Percentiles rank a stretch among this genome's conserved stretches.
Evolutionary conservation across 1,140 invertebrate species (phyloP).

Genomic region (Riptortus pedestris): DNA sequence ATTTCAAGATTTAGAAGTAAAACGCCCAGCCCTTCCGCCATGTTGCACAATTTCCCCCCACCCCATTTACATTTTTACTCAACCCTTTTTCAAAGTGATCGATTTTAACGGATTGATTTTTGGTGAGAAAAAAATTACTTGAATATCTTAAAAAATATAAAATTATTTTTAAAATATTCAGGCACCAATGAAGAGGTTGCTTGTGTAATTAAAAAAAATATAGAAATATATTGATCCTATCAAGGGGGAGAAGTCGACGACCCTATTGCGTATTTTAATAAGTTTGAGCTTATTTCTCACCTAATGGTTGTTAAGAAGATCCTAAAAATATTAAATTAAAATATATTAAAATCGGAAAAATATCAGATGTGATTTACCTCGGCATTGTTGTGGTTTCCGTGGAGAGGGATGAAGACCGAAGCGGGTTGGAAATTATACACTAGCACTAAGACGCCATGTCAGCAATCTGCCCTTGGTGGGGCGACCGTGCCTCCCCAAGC

Average conservation of each 20-base stretch:
- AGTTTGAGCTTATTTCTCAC: conserved; percentile 8
- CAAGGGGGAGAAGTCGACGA: conserved; percentile 29
- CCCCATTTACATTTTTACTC: conserved; percentile 28
- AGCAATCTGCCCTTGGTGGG: conserved; percentile 24
- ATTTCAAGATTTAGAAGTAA: too few species aligned
- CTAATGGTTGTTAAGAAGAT: too few species aligned
- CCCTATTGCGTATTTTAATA: conserved; percentile 30
- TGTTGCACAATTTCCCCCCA: conserved; percentile 31
- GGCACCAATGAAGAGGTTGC: background rate
- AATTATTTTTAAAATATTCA: background rate
- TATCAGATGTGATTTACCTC: conserved; percentile 18
- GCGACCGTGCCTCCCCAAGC: conserved; percentile 22
- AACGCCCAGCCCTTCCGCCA: conserved; percentile 31
- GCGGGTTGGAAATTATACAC: conserved; percentile 26
- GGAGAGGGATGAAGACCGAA: conserved; percentile 23
- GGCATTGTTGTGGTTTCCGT: conserved; percentile 22
- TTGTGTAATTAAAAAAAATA: background rate
- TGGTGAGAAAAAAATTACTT: background rate
- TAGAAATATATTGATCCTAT: conserved; percentile 29
- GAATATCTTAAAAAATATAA: background rate
- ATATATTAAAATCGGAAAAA: conserved; percentile 15
- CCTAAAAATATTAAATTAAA: too few species aligned
- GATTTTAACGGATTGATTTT: conserved; percentile 19
- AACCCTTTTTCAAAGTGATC: conserved; percentile 29
- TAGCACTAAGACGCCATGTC: conserved; percentile 28